Evolutionary conservation across 2,888 invertebrate species (phyloP).

Genomic region (Cephus rjabovi): DNA sequence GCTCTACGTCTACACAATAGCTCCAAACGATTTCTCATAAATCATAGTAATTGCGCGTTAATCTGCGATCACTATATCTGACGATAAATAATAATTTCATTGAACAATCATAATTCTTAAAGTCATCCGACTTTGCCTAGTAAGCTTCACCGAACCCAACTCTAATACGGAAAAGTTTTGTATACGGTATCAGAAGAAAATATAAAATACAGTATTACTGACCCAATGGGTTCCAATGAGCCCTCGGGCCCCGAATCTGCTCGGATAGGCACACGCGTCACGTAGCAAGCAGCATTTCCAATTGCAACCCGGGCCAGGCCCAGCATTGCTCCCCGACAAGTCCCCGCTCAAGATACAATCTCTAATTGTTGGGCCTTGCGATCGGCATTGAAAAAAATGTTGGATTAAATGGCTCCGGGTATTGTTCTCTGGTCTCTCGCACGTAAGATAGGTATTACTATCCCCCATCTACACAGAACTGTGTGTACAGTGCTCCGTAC

Average conservation of each 20-base stretch:
- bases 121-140: neutral
- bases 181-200: neutral
- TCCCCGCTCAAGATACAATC: constrained; percentile 44
- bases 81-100: neutral
- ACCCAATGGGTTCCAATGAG: neutral
- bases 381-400: constrained; percentile 33
- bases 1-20: neutral
- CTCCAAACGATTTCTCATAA: neutral
- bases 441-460: neutral
- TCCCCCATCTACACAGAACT: neutral
- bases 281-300: neutral
- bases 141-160: neutral
- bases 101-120: neutral
- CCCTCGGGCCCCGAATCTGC: neutral
- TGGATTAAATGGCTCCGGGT: constrained; percentile 26
- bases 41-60: neutral
- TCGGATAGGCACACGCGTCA: neutral
- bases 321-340: constrained; percentile 16
- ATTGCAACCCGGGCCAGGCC: neutral
- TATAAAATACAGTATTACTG: too few relatives aligned
- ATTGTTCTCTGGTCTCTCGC: constrained; percentile 8
- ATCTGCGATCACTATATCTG: neutral
- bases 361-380: constrained; percentile 46
- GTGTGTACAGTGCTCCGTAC: neutral
- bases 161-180: neutral